Evolutionary conservation across 2,888 invertebrate genomes (phyloP).

Genomic region (Ennomos quercinarius): DNA sequence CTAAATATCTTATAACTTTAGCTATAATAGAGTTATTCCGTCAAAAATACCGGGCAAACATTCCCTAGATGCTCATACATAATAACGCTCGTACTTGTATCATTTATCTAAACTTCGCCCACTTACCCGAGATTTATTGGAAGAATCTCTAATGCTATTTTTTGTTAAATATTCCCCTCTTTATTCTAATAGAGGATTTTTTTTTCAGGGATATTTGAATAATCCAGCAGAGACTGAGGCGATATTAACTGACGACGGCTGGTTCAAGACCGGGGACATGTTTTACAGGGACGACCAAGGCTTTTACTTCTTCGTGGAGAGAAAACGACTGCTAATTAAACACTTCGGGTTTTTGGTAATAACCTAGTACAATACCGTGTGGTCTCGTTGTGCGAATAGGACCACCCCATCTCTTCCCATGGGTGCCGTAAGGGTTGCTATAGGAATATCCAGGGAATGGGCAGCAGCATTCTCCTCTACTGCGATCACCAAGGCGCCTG

Average conservation of each 20-base stretch:
- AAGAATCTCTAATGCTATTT: slow-evolving; percentile 25
- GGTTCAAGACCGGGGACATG: slow-evolving; percentile 61
- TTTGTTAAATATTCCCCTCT: slow-evolving; percentile 16
- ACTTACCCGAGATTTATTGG: slow-evolving; percentile 30
- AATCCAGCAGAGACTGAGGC: slow-evolving; percentile 55
- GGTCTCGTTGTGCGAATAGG: no score
- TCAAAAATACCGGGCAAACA: slow-evolving; percentile 19
- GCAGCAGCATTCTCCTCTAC: no score
- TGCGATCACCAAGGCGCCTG: no score
- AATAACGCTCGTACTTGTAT: slow-evolving; percentile 27
- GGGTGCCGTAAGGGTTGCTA: no score
- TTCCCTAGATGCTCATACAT: slow-evolving; percentile 24
- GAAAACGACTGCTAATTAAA: slow-evolving; percentile 59
- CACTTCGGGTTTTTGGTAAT: slow-evolving; percentile 54
- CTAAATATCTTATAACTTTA: neutral
- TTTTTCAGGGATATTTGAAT: slow-evolving; percentile 57
- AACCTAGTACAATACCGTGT: no score
- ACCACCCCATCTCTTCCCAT: no score
- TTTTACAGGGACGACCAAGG: slow-evolving; percentile 55
- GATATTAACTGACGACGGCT: slow-evolving; percentile 57
- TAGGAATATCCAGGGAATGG: no score
- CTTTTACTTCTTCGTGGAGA: slow-evolving; percentile 58
- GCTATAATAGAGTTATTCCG: slow-evolving; percentile 13
- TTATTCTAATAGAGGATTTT: slow-evolving; percentile 14
- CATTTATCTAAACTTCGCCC: slow-evolving; percentile 31